phyloP scores from a whole-genome alignment of 2,888 invertebrate genomes.

The Dexiosoma caninum region DNA sequence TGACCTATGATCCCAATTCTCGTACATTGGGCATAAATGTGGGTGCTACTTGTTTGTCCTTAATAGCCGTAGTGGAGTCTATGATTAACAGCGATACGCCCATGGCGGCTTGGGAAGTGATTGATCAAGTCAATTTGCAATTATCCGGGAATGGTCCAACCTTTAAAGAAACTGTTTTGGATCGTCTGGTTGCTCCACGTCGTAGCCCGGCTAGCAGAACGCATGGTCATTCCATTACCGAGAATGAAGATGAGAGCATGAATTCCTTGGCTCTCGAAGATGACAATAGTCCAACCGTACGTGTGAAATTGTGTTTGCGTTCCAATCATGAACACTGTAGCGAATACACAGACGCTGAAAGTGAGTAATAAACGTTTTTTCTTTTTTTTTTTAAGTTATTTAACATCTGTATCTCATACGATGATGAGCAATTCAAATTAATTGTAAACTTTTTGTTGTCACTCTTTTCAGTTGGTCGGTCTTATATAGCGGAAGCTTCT shows the following conservation, averaged over 20 bases:
- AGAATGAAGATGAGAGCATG: conserved; percentile 77
- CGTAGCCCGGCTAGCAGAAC: conserved; percentile 79
- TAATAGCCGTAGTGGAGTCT: conserved; percentile 87
- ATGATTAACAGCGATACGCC: conserved; percentile 81
- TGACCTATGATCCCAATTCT: conserved; percentile 89
- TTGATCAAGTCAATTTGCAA: conserved; percentile 85
- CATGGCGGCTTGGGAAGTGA: conserved; percentile 83
- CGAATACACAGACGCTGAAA: conserved; percentile 89
- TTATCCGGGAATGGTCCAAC: conserved; percentile 85
- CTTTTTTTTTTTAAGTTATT: no score
- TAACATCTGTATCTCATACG: no score
- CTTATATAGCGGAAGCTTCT: conserved; percentile 88
- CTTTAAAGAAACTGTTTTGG: conserved; percentile 84
- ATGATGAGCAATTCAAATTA: neutral
- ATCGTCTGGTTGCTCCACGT: conserved; percentile 80
- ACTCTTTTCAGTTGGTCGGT: conserved; percentile 84
- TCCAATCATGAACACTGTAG: conserved; percentile 90
- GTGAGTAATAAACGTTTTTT: conserved; percentile 80
- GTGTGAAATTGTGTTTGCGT: conserved; percentile 89
- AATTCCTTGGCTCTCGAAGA: conserved; percentile 81
- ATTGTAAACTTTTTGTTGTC: conserved; percentile 30
- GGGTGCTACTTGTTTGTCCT: conserved; percentile 86
- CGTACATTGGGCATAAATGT: conserved; percentile 88
- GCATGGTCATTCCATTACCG: conserved; percentile 71
- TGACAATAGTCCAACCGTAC: conserved; percentile 81